Evolutionary conservation across 2,888 invertebrate genomes (phyloP).

Genomic region (Cheilosia grossa): DNA sequence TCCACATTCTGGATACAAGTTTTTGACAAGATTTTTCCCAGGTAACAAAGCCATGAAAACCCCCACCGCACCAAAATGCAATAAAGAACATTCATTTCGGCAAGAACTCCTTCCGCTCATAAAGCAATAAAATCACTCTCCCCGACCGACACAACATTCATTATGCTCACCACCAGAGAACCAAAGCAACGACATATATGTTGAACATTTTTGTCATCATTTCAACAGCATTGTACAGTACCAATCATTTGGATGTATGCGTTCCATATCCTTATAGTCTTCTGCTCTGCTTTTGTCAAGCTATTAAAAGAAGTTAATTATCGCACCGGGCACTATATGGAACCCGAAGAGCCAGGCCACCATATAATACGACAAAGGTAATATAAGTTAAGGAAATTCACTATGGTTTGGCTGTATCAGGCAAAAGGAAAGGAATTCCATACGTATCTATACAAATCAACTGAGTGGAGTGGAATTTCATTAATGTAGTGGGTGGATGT

Average conservation of each 20-base stretch:
- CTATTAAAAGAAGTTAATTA: conserved; percentile 42
- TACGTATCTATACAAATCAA: not conserved
- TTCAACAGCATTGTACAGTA: not conserved
- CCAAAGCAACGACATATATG: not conserved
- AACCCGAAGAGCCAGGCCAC: conserved; percentile 8
- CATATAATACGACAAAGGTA: conserved; percentile 36
- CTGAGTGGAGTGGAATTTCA: conserved; percentile 4
- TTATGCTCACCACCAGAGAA: not conserved
- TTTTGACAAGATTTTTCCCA: no score
- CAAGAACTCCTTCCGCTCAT: not conserved
- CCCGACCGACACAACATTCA: not conserved
- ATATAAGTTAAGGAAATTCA: conserved; percentile 22
- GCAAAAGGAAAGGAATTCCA: not conserved
- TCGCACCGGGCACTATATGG: conserved; percentile 20
- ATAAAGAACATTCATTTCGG: conserved; percentile 11
- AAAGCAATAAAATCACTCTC: conserved; percentile 7
- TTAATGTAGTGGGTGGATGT: conserved; percentile 2
- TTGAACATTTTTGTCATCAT: conserved; percentile 1
- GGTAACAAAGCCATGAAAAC: not conserved
- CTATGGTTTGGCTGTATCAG: conserved; percentile 17
- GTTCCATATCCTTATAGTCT: not conserved
- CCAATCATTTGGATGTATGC: not conserved
- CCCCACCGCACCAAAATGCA: not conserved
- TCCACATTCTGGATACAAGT: no score
- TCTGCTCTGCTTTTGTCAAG: not conserved